Evolutionary conservation across 1,140 invertebrate species (phyloP), one percentile per base, ranked within the genome.

Genomic region (Plutomurus gul): DNA sequence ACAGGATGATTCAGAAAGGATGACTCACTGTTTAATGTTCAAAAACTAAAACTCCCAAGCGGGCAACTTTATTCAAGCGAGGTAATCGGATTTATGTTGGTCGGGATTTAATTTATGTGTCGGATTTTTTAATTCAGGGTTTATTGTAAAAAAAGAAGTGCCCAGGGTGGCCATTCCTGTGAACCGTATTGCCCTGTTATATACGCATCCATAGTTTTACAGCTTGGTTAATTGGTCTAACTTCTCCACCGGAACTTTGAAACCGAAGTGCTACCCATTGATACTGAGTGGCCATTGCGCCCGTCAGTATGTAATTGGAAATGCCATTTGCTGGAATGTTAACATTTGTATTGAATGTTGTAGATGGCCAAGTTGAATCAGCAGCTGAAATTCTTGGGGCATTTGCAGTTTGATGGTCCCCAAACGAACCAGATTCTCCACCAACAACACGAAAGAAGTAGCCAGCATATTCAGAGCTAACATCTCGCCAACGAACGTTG

Each of bases 361-460:
- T 18, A 4, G 43, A 13, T 11, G 4, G 18, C 18, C 18, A 16
- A n/a, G 43, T 46, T 46, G 4, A 46, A 11, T 16, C 11, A 4
- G 6, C 47, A 3, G 3, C 25, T 5, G 20, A 10, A 33, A 71
- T 27, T 16, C 76, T 40, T 43, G 76, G 56, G 16, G 33, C 20
- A 37, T 37, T 37, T 18, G 43, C 6, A 4, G 4, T 5, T 71
- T 77, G 76, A 30, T 39, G 33, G 7, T 3, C n/a, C 13, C 60
- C 60, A 70, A 40, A 77, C 1, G 22, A 11, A n/a, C 13, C 4
- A n/a, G 76, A 70, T 27, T 70, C 43, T 30, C 60, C 56, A 11
- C 76, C 76, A n/a, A n/a, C 37, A 7, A 40, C 76, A 13, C 76
- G 22, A 22, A 77, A 77, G 47, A 77, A 77, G 25, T 71, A 71